Evolutionary conservation across 2,797 vertebrate genomes (phyloP).

Genomic region (Paedocypris micromegethes): DNA sequence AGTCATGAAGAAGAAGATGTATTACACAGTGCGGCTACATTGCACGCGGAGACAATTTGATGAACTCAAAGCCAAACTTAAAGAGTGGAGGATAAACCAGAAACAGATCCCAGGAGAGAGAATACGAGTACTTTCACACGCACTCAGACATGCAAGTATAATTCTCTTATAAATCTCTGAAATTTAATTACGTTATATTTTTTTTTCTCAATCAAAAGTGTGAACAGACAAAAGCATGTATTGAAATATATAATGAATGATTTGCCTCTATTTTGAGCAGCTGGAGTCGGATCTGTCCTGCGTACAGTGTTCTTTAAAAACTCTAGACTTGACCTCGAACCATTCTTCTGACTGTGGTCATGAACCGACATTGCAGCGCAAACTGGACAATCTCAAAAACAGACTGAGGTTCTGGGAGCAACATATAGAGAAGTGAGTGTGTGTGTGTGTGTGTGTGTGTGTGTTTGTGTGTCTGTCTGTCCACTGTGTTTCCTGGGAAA

Average conservation of each 20-base stretch:
- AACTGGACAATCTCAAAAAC: conserved; percentile 67
- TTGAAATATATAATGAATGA: too few relatives aligned
- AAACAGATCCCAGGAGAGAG: conserved; percentile 70
- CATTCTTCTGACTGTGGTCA: conserved; percentile 45
- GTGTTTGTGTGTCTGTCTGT: too few relatives aligned
- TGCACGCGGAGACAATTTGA: conserved; percentile 66
- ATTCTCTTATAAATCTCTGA: too few relatives aligned
- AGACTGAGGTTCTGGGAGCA: conserved; percentile 67
- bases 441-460: neutral
- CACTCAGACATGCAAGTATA: conserved; percentile 73
- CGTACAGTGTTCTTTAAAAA: conserved; percentile 40
- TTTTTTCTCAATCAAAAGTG: too few relatives aligned
- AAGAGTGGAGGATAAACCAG: conserved; percentile 65
- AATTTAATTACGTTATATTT: too few relatives aligned
- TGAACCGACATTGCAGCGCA: conserved; percentile 62
- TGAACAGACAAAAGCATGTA: too few relatives aligned
- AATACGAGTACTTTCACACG: conserved; percentile 67
- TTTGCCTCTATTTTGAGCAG: conserved; percentile 50
- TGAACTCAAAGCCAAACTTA: conserved; percentile 65
- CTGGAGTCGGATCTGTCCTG: conserved; percentile 67
- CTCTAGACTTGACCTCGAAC: conserved; percentile 40
- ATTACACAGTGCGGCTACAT: conserved; percentile 84
- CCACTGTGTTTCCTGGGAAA: too few relatives aligned
- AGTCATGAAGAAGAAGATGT: conserved; percentile 87
- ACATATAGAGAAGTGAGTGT: conserved; percentile 70